Base-by-base conservation (phyloP, 2,113 vertebrate species). In the Gallinago undulata region DNA sequence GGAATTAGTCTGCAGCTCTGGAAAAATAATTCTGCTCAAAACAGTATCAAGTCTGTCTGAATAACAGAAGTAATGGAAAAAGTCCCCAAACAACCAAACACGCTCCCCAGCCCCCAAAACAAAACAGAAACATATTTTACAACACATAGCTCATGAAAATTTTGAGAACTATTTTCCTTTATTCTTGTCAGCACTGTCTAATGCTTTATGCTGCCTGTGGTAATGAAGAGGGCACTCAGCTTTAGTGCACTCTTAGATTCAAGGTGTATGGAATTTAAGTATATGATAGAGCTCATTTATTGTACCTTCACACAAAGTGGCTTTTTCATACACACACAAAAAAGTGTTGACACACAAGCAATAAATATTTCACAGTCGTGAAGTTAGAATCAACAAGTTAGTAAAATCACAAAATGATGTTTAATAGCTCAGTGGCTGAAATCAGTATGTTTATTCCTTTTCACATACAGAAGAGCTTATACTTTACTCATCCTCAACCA, bases 351-450 rank as follows among this genome's bases (percentile, higher is more conserved):
- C 86, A 60, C 39, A 55, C 12, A 91, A 79, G 21, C 35, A 87
- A 23, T 27, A 59, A 84, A 33, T 66, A 33, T 66, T 84, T 68
- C 10, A 62, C 10, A 77, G 31, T 24, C 19, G 11, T 59, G 51
- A 86, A 92, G 66, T 93, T 85, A 85, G 73, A 92, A 91, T 60
- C 19, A 89, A 43, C 7, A 12, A 82, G 41, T 78, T 70, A 82
- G 62, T 63, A 89, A 79, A 76, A 92, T 50, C 24, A 51, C 19
- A 45, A 35, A 59, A 77, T 53, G 1, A 16, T 72, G 17, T 63
- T 73, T 91, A 87, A 72, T 84, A 86, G 39, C 80, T 96, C 37
- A 81, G 43, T 74, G 72, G 2, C 56, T 82, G 79, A 87, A 86
- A 66, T 78, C 63, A 35, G 4, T 59, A 5, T 31, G 13, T 68